These are phyloP conservation scores for Xenopus tropicalis DNA, from an alignment of 2,113 vertebrate species.

Conservation along the genomic window DNA sequence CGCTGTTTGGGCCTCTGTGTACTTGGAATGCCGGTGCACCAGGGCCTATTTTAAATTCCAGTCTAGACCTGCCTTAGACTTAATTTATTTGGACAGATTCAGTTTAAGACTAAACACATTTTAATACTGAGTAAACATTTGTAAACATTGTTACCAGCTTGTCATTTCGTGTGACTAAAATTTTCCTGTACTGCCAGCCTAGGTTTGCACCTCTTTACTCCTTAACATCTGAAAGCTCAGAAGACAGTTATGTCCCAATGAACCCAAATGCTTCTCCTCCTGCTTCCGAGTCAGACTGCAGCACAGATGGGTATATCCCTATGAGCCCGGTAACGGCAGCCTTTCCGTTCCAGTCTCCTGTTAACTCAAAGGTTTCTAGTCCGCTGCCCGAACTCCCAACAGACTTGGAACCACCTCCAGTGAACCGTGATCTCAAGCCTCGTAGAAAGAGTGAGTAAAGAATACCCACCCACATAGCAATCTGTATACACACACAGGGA, in stretches of 20 bases:
- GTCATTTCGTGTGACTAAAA: no score
- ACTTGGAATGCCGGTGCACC: no score
- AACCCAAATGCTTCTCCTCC: conserved; percentile 64
- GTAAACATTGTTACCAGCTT: no score
- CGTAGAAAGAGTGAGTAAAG: conserved; percentile 77
- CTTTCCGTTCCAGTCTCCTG: conserved; percentile 54
- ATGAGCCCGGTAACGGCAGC: conserved; percentile 75
- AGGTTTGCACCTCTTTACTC: conserved; percentile 60
- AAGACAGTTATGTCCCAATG: conserved; percentile 90
- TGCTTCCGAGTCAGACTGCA: conserved; percentile 46
- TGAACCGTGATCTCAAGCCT: conserved; percentile 93
- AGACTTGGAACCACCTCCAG: conserved; percentile 81
- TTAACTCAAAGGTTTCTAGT: conserved; percentile 61
- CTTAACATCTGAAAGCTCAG: conserved; percentile 47
- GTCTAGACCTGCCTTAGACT: no score
- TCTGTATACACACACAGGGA: no score
- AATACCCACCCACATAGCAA: no score
- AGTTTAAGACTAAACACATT: no score
- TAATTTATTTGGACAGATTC: no score
- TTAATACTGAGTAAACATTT: no score
- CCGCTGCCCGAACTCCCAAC: conserved; percentile 61
- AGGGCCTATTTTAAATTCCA: no score
- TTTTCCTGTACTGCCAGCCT: conserved; percentile 52
- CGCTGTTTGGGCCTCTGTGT: no score
- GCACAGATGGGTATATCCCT: conserved; percentile 83